Base-by-base conservation (phyloP, 1,140 invertebrate genomes). In the Kradibia gibbosae region DNA sequence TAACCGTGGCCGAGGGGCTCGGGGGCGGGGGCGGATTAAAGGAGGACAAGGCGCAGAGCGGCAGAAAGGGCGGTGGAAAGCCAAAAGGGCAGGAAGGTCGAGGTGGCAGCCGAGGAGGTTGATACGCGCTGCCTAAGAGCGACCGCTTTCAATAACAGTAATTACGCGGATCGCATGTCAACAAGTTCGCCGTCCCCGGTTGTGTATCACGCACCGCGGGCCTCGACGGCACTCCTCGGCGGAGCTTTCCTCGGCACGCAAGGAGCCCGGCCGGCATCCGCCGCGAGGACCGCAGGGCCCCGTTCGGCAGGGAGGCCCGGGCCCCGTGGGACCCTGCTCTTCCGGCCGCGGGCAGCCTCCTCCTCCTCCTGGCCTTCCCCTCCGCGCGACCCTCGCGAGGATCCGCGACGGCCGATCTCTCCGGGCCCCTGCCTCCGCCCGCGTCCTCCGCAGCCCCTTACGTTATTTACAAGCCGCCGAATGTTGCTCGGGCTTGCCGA, bases 81-180 rank as follows among this genome's bases (percentile, higher is more conserved):
- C 13, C 13, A 53, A 53, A 53, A 48, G 45, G 50, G 20, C 15
- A 20, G 22, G 22, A 20, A 53, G 15, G 50, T 20, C 50, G 50
- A 20, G 36, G 31, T 20, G 62, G 22, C 62, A 7, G 15, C n/a
- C n/a, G 62, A 74, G 31, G 20, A 75, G 25, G 34, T 60, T 60
- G 73, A 60, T 75, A 75, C 73, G 53, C 28, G 57, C 62, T 25
- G 42, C 34, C n/a, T 0, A 28, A 20, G 67, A 20, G 25, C 45
- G n/a, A 4, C 7, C 8, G 34, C 45, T 34, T 55, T 77, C 45
- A 81, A 77, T 77, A 82, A 82, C 53, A 78, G 74, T 82, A 82
- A 82, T 82, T 82, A 82, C 74, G 13, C 62, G 28, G 80, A 82
- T 82, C 74, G 80, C 80, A 72, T 82, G 80, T 82, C 80, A 82